These are phyloP conservation scores for Chromoteleia sp. DNA, from an alignment of 2,888 invertebrate genomes.

Conservation along the genomic window DNA sequence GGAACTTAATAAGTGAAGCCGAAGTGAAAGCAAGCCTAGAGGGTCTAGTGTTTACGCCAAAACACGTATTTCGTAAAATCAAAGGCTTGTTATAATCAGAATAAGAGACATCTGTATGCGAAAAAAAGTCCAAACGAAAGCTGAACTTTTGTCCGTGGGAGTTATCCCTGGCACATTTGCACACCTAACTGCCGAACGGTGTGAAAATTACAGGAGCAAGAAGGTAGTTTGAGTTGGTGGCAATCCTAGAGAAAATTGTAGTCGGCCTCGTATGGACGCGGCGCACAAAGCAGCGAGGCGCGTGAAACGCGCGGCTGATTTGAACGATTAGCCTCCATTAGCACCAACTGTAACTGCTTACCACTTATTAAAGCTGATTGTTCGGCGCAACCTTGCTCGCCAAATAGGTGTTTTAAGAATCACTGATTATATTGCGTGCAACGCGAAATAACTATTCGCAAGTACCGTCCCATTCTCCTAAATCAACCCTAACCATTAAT, in stretches of 20 bases:
- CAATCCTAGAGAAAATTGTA: slow-evolving; percentile 76
- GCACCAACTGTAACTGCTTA: slow-evolving; percentile 75
- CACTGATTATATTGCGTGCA: slow-evolving; percentile 73
- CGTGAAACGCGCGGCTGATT: slow-evolving; percentile 76
- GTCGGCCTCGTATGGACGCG: slow-evolving; percentile 69
- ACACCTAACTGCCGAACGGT: slow-evolving; percentile 80
- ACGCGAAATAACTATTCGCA: slow-evolving; percentile 67
- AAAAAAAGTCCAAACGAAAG: slow-evolving; percentile 26
- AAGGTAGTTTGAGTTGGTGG: slow-evolving; percentile 71
- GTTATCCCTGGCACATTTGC: slow-evolving; percentile 82
- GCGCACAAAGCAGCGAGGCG: slow-evolving; percentile 68
- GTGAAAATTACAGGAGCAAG: slow-evolving; percentile 82
- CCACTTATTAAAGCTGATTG: slow-evolving; percentile 78
- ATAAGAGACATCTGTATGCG: slow-evolving; percentile 43
- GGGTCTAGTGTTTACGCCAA: neutral
- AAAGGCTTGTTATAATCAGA: slow-evolving; percentile 49
- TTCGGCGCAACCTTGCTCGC: slow-evolving; percentile 72
- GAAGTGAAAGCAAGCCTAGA: slow-evolving; percentile 1
- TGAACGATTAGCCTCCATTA: slow-evolving; percentile 80
- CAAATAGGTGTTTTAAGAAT: slow-evolving; percentile 70
- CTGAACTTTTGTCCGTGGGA: slow-evolving; percentile 59
- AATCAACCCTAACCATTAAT: slow-evolving; percentile 69
- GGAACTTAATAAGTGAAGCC: neutral
- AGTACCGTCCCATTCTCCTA: slow-evolving; percentile 65
- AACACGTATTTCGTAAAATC: slow-evolving; percentile 41